Evolutionary conservation across 2,113 vertebrate species (phyloP).

Genomic region (Dipodomys spectabilis): DNA sequence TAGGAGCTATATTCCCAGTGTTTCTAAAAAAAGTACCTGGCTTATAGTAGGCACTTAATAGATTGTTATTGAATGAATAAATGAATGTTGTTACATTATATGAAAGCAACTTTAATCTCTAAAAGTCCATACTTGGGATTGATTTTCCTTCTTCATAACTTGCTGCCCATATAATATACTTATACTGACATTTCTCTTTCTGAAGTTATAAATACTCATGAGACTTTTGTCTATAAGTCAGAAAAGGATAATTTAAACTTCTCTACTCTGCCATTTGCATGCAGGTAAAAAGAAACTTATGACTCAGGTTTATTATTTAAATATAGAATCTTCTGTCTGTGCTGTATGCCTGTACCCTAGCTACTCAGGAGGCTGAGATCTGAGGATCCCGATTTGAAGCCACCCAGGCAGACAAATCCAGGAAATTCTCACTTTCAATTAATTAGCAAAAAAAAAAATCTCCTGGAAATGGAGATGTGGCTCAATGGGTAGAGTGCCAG

Average conservation of each 20-base stretch:
- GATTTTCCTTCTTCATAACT: conserved; percentile 53
- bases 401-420: too few relatives aligned
- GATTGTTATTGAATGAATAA: conserved; percentile 33
- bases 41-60: conserved; percentile 39
- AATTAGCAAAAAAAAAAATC: too few relatives aligned
- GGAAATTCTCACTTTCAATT: too few relatives aligned
- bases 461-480: too few relatives aligned
- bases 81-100: conserved; percentile 12
- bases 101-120: conserved; percentile 52
- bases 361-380: too few relatives aligned
- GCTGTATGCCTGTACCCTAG: not conserved
- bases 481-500: too few relatives aligned
- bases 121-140: conserved; percentile 37
- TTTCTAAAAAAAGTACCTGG: not conserved
- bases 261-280: not conserved
- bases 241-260: conserved; percentile 55
- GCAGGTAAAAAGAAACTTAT: conserved; percentile 32
- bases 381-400: too few relatives aligned
- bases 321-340: not conserved
- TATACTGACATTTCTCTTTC: conserved; percentile 66
- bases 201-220: conserved; percentile 63
- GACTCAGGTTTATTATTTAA: conserved; percentile 54
- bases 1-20: not conserved
- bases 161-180: conserved; percentile 50
- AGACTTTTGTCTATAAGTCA: conserved; percentile 38